These are phyloP conservation scores for Lucinisca nassula DNA, from an alignment of 2,888 invertebrate genomes.

Conservation along the genomic window DNA sequence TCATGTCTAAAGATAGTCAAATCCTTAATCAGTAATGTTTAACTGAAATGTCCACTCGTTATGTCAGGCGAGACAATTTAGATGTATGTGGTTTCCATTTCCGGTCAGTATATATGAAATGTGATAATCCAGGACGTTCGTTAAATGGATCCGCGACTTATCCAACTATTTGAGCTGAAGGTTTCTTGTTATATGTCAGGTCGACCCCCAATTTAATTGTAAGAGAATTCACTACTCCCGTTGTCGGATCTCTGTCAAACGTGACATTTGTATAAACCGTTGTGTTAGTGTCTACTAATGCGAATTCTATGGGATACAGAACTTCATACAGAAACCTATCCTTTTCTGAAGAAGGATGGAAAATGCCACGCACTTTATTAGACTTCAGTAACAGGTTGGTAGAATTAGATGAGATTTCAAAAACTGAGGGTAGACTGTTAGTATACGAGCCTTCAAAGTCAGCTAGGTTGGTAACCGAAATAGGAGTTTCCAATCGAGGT, in stretches of 20 bases:
- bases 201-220: slow-evolving; percentile 41
- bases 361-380: background rate
- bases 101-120: too few relatives aligned
- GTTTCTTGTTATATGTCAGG: slow-evolving; percentile 28
- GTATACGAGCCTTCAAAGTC: background rate
- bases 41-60: too few relatives aligned
- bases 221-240: background rate
- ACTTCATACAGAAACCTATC: background rate
- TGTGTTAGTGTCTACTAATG: background rate
- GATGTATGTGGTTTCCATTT: too few relatives aligned
- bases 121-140: too few relatives aligned
- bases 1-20: too few relatives aligned
- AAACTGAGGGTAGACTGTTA: background rate
- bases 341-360: background rate
- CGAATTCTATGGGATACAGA: background rate
- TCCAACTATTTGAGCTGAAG: too few relatives aligned
- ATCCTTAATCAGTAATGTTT: too few relatives aligned
- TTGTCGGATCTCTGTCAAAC: background rate
- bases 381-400: background rate
- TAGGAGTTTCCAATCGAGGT: background rate
- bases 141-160: too few relatives aligned
- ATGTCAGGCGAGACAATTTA: too few relatives aligned
- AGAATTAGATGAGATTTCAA: background rate
- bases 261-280: background rate
- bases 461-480: background rate